Conservation (phyloP, 2,797 vertebrate genomes). For the Takifugu rubripes region DNA sequence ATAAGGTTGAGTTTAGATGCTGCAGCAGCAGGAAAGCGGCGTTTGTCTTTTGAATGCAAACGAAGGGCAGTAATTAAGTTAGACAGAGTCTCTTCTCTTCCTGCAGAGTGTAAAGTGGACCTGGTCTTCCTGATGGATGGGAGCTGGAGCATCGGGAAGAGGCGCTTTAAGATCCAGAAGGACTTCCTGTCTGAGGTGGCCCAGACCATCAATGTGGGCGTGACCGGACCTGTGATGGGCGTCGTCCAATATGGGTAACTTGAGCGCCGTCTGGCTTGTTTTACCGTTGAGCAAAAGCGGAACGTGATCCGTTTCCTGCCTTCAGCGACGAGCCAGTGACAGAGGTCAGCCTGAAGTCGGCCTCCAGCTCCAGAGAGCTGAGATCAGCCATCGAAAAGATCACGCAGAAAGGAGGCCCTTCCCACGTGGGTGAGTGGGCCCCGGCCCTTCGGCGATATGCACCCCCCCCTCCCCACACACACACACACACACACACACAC, state of each 20-base stretch:
- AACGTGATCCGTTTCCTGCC: conserved; percentile 5
- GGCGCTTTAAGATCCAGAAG: conserved; percentile 94
- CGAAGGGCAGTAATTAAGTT: too few relatives aligned
- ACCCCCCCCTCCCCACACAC: conserved; percentile 1
- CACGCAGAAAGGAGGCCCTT: conserved; percentile 89
- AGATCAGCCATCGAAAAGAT: conserved; percentile 89
- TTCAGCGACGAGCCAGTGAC: conserved; percentile 86
- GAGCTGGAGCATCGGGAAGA: conserved; percentile 93
- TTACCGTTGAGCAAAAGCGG: neutral
- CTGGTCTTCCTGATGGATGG: conserved; percentile 93
- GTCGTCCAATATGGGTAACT: conserved; percentile 92
- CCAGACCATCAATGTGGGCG: conserved; percentile 84
- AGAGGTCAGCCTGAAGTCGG: conserved; percentile 87
- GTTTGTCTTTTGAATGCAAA: conserved; percentile 3
- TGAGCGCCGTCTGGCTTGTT: neutral
- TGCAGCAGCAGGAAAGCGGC: neutral
- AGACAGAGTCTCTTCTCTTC: neutral
- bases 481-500: conserved; percentile 29
- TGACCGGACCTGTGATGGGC: conserved; percentile 90
- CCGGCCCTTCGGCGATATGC: conserved; percentile 6
- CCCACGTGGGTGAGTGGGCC: conserved; percentile 88
- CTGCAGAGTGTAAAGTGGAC: conserved; percentile 90
- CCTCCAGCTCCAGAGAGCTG: conserved; percentile 82
- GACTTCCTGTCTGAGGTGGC: conserved; percentile 86
- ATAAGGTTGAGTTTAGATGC: neutral